A percentile compares a stretch with the other conserved stretches of the same genome.
phyloP scores from a whole-genome alignment of 2,797 vertebrate species.

The Eupleurogrammus muticus region DNA sequence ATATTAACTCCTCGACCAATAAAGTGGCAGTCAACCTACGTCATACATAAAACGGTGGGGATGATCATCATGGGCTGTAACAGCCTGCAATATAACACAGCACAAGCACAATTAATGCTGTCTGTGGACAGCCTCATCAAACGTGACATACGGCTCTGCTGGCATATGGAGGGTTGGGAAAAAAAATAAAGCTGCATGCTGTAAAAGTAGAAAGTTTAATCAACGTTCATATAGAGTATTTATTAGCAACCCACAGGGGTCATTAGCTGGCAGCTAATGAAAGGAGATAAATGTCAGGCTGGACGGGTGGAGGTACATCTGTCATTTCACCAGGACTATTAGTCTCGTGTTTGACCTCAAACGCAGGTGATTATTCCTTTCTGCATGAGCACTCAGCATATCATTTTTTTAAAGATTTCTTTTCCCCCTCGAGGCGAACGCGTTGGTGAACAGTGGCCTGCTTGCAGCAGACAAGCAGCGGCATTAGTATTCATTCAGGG shows the following conservation, averaged over 20 bases:
- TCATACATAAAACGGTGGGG: conserved; percentile 10
- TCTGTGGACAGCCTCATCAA: conserved; percentile 33
- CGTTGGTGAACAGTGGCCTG: too few species aligned
- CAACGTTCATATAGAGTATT: conserved; percentile 22
- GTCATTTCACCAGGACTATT: background rate
- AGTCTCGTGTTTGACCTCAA: background rate
- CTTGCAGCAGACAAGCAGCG: too few species aligned
- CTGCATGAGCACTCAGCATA: background rate
- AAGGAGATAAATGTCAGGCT: background rate
- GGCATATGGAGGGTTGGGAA: conserved; percentile 39
- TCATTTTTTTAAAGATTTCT: too few species aligned
- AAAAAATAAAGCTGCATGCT: conserved; percentile 13
- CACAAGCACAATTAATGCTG: conserved; percentile 26
- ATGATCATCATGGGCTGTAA: conserved; percentile 9
- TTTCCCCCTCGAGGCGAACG: too few species aligned
- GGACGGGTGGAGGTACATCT: background rate
- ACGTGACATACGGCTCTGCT: conserved; percentile 31
- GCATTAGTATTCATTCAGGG: too few species aligned
- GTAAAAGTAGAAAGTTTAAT: conserved; percentile 41
- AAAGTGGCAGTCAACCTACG: conserved; percentile 3
- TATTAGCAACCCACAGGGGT: conserved; percentile 20
- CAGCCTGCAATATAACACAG: conserved; percentile 21
- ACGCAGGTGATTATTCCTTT: background rate
- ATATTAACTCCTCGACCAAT: conserved; percentile 5
- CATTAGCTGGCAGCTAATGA: conserved; percentile 28